Evolutionary conservation across 2,888 invertebrate species (phyloP).

Genomic region (Megamerina dolium): DNA sequence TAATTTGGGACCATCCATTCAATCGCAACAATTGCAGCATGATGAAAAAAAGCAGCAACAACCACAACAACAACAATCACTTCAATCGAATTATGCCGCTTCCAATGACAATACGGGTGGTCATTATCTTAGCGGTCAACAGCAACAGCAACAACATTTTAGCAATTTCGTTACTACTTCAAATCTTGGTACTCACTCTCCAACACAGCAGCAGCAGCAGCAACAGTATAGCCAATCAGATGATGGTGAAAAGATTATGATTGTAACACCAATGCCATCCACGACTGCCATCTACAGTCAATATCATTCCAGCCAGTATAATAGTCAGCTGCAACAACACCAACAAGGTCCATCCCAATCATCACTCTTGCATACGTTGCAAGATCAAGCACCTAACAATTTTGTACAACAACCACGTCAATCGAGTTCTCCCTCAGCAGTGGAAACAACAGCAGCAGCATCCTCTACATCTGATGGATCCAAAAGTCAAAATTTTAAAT

Average conservation of each 20-base stretch:
- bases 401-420: constrained; percentile 39
- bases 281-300: constrained; percentile 30
- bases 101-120: background rate
- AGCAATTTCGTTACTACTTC: constrained; percentile 25
- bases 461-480: background rate
- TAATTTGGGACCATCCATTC: constrained; percentile 34
- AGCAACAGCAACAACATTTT: constrained; percentile 27
- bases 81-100: constrained; percentile 10
- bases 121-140: too few species aligned
- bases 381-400: constrained; percentile 32
- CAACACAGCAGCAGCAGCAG: constrained; percentile 24
- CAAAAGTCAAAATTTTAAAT: constrained; percentile 26
- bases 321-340: constrained; percentile 11
- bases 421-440: constrained; percentile 12
- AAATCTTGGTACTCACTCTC: too few species aligned
- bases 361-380: too few species aligned
- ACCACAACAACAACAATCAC: constrained; percentile 19
- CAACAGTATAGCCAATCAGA: constrained; percentile 43
- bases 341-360: constrained; percentile 23
- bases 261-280: constrained; percentile 45
- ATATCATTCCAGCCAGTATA: constrained; percentile 21
- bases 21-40: constrained; percentile 24
- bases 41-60: constrained; percentile 10
- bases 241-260: constrained; percentile 45
- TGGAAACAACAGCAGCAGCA: constrained; percentile 4